phyloP scores from a whole-genome alignment of 2,113 vertebrate genomes.

The Hystrix cristata region DNA sequence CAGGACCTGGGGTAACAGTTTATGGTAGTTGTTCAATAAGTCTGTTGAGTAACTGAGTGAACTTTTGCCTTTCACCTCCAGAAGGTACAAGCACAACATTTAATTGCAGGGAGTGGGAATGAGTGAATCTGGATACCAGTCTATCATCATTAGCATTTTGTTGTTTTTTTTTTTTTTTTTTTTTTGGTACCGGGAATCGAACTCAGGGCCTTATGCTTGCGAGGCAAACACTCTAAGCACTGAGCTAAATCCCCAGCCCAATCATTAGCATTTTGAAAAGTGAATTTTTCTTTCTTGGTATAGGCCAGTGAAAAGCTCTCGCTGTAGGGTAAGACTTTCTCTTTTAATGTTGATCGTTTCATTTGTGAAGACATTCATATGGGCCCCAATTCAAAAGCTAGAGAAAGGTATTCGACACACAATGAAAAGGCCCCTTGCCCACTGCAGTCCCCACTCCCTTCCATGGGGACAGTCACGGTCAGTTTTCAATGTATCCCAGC shows the following conservation, averaged over 20 bases:
- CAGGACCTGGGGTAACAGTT: not conserved
- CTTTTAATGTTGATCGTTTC: not conserved
- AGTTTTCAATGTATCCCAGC: not conserved
- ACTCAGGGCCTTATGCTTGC: too few species aligned
- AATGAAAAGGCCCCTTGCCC: not conserved
- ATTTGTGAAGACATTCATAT: not conserved
- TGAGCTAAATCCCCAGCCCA: too few species aligned
- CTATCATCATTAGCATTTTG: not conserved
- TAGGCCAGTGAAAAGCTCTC: not conserved
- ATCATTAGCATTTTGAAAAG: constrained; percentile 39
- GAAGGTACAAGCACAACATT: not conserved
- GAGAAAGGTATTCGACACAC: not conserved
- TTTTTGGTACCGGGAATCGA: too few species aligned
- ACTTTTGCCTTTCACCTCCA: not conserved
- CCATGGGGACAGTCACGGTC: not conserved
- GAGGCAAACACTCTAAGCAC: too few species aligned
- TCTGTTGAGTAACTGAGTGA: not conserved
- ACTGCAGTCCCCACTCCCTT: not conserved
- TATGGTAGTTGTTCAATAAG: not conserved
- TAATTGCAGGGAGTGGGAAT: not conserved
- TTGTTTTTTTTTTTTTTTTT: too few species aligned
- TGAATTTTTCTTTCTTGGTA: not conserved
- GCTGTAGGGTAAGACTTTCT: not conserved
- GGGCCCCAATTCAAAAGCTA: not conserved
- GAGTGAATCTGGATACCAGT: not conserved